A percentile compares a stretch with the other conserved stretches of the same genome.
These are phyloP conservation scores for Macrochelys suwanniensis DNA, from an alignment of 2,797 vertebrate genomes.

Conservation along the genomic window DNA sequence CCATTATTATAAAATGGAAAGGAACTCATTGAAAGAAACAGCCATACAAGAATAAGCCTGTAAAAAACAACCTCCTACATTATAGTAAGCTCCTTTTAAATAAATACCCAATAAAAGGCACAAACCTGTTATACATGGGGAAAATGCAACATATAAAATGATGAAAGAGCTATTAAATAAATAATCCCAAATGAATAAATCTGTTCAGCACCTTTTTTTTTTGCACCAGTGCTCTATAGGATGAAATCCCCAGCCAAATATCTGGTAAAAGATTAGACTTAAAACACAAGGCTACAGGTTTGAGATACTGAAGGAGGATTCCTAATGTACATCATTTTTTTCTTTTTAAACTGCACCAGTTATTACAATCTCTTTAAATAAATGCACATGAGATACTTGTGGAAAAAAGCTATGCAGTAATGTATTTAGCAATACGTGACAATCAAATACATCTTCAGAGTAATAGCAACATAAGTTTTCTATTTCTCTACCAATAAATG, in stretches of 20 bases:
- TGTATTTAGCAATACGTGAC: slow-evolving; percentile 25
- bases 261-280: slow-evolving; percentile 40
- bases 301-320: slow-evolving; percentile 2
- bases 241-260: slow-evolving; percentile 48
- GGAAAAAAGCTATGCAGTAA: slow-evolving; percentile 24
- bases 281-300: neutral
- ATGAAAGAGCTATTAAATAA: slow-evolving; percentile 62
- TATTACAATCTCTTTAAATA: slow-evolving; percentile 64
- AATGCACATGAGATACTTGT: slow-evolving; percentile 10
- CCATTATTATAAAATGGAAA: slow-evolving; percentile 47
- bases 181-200: slow-evolving; percentile 30
- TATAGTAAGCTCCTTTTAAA: slow-evolving; percentile 57
- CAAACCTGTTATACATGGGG: slow-evolving; percentile 51
- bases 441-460: slow-evolving; percentile 54
- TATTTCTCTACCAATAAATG: slow-evolving; percentile 59
- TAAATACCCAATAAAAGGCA: slow-evolving; percentile 77
- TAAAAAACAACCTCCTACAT: slow-evolving; percentile 46
- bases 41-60: slow-evolving; percentile 50
- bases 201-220: slow-evolving; percentile 67
- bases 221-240: slow-evolving; percentile 7
- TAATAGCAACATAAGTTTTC: slow-evolving; percentile 56
- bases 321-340: slow-evolving; percentile 27
- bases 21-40: slow-evolving; percentile 44
- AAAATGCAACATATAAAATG: slow-evolving; percentile 51
- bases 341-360: slow-evolving; percentile 37